Conservation (phyloP, 1,140 invertebrate genomes). For the Zaprionus nigranus region DNA sequence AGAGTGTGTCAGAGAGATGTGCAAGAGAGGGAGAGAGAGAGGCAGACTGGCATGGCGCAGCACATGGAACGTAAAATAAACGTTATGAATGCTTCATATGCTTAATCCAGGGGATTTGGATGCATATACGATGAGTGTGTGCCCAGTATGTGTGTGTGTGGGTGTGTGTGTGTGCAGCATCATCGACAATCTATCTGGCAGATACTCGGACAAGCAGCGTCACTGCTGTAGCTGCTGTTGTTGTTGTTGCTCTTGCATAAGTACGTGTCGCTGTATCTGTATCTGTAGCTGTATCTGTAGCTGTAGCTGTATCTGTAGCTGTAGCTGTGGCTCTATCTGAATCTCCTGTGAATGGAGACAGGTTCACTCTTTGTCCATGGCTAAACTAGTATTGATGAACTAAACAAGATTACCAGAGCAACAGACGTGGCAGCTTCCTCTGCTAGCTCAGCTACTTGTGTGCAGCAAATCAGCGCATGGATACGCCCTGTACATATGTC, state of each 20-base stretch:
- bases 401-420: constrained; percentile 76
- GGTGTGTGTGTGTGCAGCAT: constrained; percentile 17
- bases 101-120: constrained; percentile 82
- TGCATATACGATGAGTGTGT: constrained; percentile 72
- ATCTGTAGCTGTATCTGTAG: constrained; percentile 6
- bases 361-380: constrained; percentile 64
- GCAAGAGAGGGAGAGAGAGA: constrained; percentile 10
- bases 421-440: constrained; percentile 1
- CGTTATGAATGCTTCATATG: constrained; percentile 83
- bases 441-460: constrained; percentile 33
- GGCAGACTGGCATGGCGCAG: constrained; percentile 16
- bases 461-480: constrained; percentile 54
- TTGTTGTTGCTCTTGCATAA: constrained; percentile 18
- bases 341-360: constrained; percentile 43
- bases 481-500: constrained; percentile 8
- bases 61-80: constrained; percentile 66
- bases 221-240: background rate
- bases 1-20: constrained; percentile 1
- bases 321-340: constrained; percentile 6
- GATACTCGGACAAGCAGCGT: constrained; percentile 48
- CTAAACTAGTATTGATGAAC: constrained; percentile 79
- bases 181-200: constrained; percentile 61
- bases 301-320: constrained; percentile 4
- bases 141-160: background rate
- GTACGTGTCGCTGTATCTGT: constrained; percentile 15